Evolutionary conservation across 92 coral and sea anemone genomes (phyloP).

Genomic region (Epizoanthus illoricatus): DNA sequence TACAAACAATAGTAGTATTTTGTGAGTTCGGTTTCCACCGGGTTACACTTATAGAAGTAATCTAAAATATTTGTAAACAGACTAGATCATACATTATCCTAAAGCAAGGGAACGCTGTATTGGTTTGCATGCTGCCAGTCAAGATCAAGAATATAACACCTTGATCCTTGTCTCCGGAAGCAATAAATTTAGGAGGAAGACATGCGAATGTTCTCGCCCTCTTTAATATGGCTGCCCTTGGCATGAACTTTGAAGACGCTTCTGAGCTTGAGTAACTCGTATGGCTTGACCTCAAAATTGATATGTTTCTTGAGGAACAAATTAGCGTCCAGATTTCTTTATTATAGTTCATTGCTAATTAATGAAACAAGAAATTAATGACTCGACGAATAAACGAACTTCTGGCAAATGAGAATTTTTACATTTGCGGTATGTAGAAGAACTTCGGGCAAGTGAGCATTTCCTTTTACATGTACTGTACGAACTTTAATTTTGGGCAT

Average conservation of each 20-base stretch:
- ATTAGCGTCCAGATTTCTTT: background rate
- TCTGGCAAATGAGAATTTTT: background rate
- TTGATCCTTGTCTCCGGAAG: constrained; percentile 20
- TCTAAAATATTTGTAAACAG: background rate
- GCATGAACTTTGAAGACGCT: constrained; percentile 7
- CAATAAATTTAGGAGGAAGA: constrained; percentile 9
- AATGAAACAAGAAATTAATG: background rate
- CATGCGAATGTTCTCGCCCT: background rate
- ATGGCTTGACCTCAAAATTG: background rate
- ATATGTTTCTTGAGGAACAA: constrained; percentile 6
- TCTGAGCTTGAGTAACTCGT: background rate
- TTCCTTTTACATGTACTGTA: too few relatives aligned
- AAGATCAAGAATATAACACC: too few relatives aligned
- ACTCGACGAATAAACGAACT: background rate
- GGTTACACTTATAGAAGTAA: background rate
- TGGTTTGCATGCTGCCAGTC: background rate
- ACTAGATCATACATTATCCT: background rate
- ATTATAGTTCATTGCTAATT: background rate
- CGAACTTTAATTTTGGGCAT: too few relatives aligned
- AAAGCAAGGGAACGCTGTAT: background rate
- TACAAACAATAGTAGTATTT: too few relatives aligned
- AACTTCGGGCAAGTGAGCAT: background rate
- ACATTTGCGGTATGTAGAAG: background rate
- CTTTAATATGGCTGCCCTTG: background rate
- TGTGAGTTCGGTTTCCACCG: too few relatives aligned